A percentile compares a stretch with the other conserved stretches of the same genome.
Evolutionary conservation across 2,113 vertebrate genomes (phyloP).

Genomic region (Colossoma macropomum): DNA sequence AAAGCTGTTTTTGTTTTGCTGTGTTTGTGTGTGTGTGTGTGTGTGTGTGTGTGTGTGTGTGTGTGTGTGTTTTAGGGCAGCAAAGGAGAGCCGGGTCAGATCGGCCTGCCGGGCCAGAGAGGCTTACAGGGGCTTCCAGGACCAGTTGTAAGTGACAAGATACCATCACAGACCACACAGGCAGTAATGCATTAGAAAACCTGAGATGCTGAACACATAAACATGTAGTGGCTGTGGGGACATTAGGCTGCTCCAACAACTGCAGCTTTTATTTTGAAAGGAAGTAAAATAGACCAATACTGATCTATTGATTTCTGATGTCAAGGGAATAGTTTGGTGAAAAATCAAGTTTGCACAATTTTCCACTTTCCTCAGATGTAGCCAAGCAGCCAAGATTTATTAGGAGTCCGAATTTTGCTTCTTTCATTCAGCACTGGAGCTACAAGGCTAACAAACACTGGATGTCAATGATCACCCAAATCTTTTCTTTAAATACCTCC

Average conservation of each 20-base stretch:
- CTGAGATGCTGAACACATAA: not conserved
- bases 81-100: conserved; percentile 81
- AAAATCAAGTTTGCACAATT: no score
- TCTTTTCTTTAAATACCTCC: no score
- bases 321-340: no score
- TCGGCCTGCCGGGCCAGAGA: conserved; percentile 81
- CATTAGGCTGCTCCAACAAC: not conserved
- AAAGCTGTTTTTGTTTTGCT: conserved; percentile 44
- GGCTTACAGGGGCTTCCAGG: conserved; percentile 77
- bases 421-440: no score
- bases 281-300: no score
- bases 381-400: no score
- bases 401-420: no score
- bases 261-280: not conserved
- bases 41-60: conserved; percentile 62
- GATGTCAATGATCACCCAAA: no score
- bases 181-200: not conserved
- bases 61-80: conserved; percentile 74
- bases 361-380: no score
- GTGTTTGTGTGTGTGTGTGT: conserved; percentile 61
- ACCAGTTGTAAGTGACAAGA: conserved; percentile 67
- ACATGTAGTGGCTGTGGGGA: not conserved
- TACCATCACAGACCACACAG: not conserved
- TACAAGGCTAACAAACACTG: no score
- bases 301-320: no score